Base-by-base conservation (phyloP, 2,797 vertebrate species). In the Emydoidea blandingii region DNA sequence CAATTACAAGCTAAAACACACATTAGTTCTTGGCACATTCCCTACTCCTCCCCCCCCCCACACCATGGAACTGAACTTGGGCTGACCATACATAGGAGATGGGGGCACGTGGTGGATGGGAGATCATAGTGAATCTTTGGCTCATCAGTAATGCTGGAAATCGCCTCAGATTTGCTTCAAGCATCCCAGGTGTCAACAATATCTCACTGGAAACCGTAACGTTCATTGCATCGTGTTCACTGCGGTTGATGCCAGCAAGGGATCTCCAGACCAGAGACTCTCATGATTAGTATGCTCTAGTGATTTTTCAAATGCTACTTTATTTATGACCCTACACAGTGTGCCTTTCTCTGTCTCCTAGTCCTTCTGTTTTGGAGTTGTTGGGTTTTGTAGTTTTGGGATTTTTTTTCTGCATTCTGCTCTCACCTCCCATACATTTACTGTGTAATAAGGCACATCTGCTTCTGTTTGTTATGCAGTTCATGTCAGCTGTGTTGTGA, bases 381-480 rank as follows among this genome's bases (percentile, higher is more conserved):
- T 23, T 78, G 6, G 37, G 52, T 79, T 85, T 4, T 31, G 83
- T 37, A 53, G 85, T 85, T 59, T 9, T 78, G 83, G 5, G 86
- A 50, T 52, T 18, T 90, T 23, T 23, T 54, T 93, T 31, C 76
- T 2, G 4, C 92, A 88, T 34, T 95, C 88, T 86, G 9, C 18
- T 88, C 87, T 16, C 6, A 49, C 12, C 29, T 87, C 57, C 11
- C 82, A 92, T 85, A 49, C 7, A 31, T 0, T 84, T 62, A 49
- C 79, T 85, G 31, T 27, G 23, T 89, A 49, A 90, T 91, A 62
- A 94, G 53, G 47, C 89, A 89, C 89, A 93, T 94, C 90, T 96
- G 90, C 27, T 94, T 96, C 92, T 92, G 53, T 95, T 96, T 96
- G 79, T 95, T 89, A 81, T 84, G 47, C 44, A 54, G 37, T 81